These are phyloP conservation scores for Archocentrus centrarchus DNA, from an alignment of 2,113 vertebrate species.

Conservation along the genomic window DNA sequence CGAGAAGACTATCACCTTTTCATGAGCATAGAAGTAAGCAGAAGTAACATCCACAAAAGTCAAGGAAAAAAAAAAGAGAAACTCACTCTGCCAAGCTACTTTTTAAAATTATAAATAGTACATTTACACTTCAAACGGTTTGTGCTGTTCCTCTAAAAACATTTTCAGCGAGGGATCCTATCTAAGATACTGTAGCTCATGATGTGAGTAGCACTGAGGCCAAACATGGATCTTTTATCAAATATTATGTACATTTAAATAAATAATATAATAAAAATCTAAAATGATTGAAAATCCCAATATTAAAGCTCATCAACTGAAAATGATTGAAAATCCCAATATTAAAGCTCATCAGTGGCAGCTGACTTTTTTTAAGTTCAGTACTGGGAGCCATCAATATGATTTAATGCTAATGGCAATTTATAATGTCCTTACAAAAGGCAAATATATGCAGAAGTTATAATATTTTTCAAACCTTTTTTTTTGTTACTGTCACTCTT, in stretches of 20 bases:
- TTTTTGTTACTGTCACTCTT: not conserved
- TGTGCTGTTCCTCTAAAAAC: not conserved
- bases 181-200: not conserved
- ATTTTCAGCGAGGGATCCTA: not conserved
- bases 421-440: not conserved
- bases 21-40: not conserved
- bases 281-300: slow-evolving; percentile 8
- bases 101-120: not conserved
- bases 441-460: slow-evolving; percentile 1
- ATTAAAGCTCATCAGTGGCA: slow-evolving; percentile 1
- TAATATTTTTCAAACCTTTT: not conserved
- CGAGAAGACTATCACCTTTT: not conserved
- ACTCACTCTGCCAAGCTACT: not conserved
- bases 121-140: not conserved
- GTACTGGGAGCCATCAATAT: slow-evolving; percentile 1
- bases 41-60: not conserved
- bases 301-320: slow-evolving; percentile 11
- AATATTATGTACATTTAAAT: not conserved
- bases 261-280: not conserved
- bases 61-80: not conserved
- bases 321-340: slow-evolving; percentile 12
- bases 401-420: not conserved
- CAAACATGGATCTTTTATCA: not conserved
- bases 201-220: not conserved
- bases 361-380: not conserved